These are phyloP conservation scores for Leuctra nigra DNA, from an alignment of 2,888 invertebrate genomes.

Conservation along the genomic window DNA sequence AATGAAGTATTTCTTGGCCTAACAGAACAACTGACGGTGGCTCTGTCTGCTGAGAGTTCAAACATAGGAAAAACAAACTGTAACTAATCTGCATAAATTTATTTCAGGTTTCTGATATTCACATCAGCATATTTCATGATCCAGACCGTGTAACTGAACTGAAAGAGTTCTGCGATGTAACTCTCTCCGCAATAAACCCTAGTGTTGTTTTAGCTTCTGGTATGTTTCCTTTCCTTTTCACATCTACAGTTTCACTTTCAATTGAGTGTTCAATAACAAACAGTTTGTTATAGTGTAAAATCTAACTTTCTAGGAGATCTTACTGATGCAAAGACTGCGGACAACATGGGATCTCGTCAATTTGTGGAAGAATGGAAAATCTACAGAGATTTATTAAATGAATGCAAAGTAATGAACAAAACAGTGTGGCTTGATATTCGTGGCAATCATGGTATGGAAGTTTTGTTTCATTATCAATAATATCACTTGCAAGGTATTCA, in stretches of 20 bases:
- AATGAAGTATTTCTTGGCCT: too few relatives aligned
- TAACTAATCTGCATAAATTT: constrained; percentile 23
- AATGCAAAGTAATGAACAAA: constrained; percentile 56
- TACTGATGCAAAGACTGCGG: constrained; percentile 77
- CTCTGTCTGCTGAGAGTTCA: too few relatives aligned
- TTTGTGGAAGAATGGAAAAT: constrained; percentile 74
- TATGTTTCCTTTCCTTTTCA: too few relatives aligned
- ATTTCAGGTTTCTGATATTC: constrained; percentile 78
- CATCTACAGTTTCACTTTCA: too few relatives aligned
- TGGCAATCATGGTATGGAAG: constrained; percentile 79
- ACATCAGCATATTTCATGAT: constrained; percentile 79
- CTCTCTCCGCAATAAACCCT: constrained; percentile 66
- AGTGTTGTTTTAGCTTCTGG: constrained; percentile 75
- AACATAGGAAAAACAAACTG: too few relatives aligned
- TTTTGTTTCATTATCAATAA: not conserved
- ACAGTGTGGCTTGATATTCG: constrained; percentile 83
- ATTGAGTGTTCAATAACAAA: too few relatives aligned
- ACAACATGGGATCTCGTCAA: constrained; percentile 75
- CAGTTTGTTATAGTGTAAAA: not conserved
- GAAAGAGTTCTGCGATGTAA: constrained; percentile 68
- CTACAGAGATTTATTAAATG: constrained; percentile 63
- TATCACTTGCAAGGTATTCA: not conserved
- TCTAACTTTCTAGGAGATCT: constrained; percentile 54
- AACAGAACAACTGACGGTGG: too few relatives aligned
- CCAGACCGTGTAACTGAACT: constrained; percentile 66